Base-by-base conservation (phyloP, 2,888 invertebrate genomes). In the Leptinotarsa rubiginosa region DNA sequence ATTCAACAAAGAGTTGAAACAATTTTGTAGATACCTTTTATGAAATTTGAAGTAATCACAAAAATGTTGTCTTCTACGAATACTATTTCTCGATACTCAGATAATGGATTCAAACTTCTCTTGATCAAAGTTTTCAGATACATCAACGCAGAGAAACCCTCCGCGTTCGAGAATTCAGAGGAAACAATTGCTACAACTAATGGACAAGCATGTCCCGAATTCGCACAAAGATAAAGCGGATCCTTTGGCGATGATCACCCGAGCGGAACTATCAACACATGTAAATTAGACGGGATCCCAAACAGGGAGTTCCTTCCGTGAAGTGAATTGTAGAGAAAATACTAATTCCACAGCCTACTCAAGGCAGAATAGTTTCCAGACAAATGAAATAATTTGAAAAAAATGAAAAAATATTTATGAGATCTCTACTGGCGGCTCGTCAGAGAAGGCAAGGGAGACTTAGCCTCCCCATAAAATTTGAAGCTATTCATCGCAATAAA, bases 181-280 rank as follows among this genome's bases (percentile, higher is more conserved):
- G 16, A 62, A 62, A 62, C 62, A 62, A 62, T 62, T n/a, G 7
- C 31, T n/a, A 5, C 31, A 62, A 62, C 31, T n/a, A 62, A n/a
- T 62, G 31, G 41, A 31, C 62, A 12, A 41, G 62, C 62, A 15
- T 62, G n/a, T 41, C 62, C 62, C 16, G n/a, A 62, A 62, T 31
- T 31, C 25, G 62, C 31, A 4, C 62, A 62, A 62, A 31, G 62
- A 62, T 62, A 31, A 31, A 41, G 62, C 62, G 31, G 41, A 41
- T 62, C 62, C 62, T 62, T 62, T 62, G 10, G 31, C 41, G n/a
- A 62, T 62, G 62, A 62, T 31, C 31, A n/a, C 7, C n/a, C 31
- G 10, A 31, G 62, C 62, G 62, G 16, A 62, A 62, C 31, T 62
- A 62, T 62, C 62, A 62, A 62, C 62, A 62, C 62, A 62, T 62